Percentiles rank a stretch among this genome's conserved stretches.
These are phyloP conservation scores for Luscinia luscinia DNA, from an alignment of 2,797 vertebrate species.

Conservation along the genomic window DNA sequence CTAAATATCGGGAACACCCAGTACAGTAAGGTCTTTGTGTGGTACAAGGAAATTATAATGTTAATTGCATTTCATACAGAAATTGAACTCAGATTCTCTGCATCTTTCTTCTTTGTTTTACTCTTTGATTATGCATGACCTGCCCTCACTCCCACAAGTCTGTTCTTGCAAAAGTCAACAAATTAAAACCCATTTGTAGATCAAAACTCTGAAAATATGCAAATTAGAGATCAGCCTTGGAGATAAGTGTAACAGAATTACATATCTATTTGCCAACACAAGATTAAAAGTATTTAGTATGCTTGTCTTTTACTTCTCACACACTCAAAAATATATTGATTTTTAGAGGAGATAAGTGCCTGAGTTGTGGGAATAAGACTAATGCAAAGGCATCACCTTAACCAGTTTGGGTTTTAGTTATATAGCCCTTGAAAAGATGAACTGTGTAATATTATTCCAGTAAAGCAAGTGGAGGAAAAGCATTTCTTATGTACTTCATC, in stretches of 20 bases:
- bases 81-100: neutral
- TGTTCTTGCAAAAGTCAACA: constrained; percentile 45
- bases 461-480: neutral
- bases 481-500: neutral
- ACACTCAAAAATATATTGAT: constrained; percentile 31
- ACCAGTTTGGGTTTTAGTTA: constrained; percentile 37
- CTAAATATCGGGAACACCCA: neutral
- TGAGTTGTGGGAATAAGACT: constrained; percentile 40
- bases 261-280: constrained; percentile 10
- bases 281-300: constrained; percentile 54
- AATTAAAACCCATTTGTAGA: constrained; percentile 67
- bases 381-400: constrained; percentile 21
- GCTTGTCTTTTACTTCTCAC: constrained; percentile 37
- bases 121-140: constrained; percentile 42
- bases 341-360: constrained; percentile 60
- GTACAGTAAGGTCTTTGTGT: neutral
- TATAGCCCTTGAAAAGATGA: neutral
- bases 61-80: constrained; percentile 6
- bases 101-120: constrained; percentile 12
- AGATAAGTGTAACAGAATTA: constrained; percentile 53
- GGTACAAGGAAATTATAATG: neutral
- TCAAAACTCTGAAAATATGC: constrained; percentile 56
- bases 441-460: constrained; percentile 20
- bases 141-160: constrained; percentile 20
- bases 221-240: constrained; percentile 42